Conservation (phyloP, 2,797 vertebrate genomes). For the Sebastiscus tertius region DNA sequence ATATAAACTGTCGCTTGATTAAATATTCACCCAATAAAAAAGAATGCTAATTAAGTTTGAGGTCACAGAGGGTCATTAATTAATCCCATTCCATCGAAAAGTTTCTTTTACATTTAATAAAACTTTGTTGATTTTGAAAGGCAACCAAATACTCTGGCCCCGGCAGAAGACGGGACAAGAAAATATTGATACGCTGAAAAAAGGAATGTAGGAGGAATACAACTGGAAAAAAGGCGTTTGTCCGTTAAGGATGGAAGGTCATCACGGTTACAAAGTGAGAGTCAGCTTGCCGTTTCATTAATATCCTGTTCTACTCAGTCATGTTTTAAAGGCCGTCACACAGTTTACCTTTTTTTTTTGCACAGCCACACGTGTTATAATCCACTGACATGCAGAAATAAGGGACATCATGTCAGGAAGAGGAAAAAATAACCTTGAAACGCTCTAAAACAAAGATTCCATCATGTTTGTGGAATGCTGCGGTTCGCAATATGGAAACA, state of each 20-base stretch:
- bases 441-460: conserved; percentile 83
- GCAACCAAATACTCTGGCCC: conserved; percentile 73
- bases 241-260: conserved; percentile 65
- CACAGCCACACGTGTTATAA: conserved; percentile 62
- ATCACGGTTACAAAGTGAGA: conserved; percentile 44
- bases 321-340: conserved; percentile 57
- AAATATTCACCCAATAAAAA: conserved; percentile 17
- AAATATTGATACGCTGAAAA: conserved; percentile 77
- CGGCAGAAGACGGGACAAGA: conserved; percentile 59
- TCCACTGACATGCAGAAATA: conserved; percentile 68
- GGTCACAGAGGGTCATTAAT: conserved; percentile 40
- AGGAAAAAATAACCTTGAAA: conserved; percentile 74
- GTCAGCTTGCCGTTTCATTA: conserved; percentile 56
- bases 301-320: conserved; percentile 71
- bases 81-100: conserved; percentile 40
- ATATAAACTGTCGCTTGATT: conserved; percentile 14
- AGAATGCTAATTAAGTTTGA: conserved; percentile 36
- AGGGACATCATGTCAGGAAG: conserved; percentile 80
- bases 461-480: conserved; percentile 88
- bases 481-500: conserved; percentile 86
- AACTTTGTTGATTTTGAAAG: conserved; percentile 62
- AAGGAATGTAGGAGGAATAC: conserved; percentile 56
- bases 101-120: conserved; percentile 72
- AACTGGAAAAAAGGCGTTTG: conserved; percentile 58
- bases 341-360: conserved; percentile 34